Evolutionary conservation across 2,113 vertebrate species (phyloP), one percentile per base, ranked within the genome.

Genomic region (Misgurnus mizolepis): DNA sequence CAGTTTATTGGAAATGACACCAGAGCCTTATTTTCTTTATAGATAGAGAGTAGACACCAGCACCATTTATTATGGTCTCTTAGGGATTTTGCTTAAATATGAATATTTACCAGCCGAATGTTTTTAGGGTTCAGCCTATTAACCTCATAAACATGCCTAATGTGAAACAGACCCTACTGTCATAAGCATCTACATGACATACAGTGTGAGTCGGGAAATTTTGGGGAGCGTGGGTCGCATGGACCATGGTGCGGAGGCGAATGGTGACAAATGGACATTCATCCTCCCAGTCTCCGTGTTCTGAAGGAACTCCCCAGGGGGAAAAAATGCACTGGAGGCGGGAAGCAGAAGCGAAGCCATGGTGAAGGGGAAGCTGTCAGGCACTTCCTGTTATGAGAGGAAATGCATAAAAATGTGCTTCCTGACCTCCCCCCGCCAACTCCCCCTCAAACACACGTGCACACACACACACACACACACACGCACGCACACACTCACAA

Each of bases 371-470:
- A 99, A 98, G 96, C 96, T 97, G 95, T 97, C 95, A 94, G 93
- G 95, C 93, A 96, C 95, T 98, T 99, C 97, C 97, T 99, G 97
- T 99, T 98, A 97, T 99, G 95, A 98, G 95, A 98, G 97, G 97
- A 99, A 97, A 97, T 95, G 93, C 94, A 98, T 96, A 97, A 94
- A 98, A 98, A 98, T 98, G 97, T 98, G 96, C 96, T 98, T 98
- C 96, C 97, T 98, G 97, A 94, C 92, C 91, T 88, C 92, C 93
- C 93, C 67, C 67, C 85, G 80, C 85, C 79, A 79, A 66, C 83
- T 67, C 70, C 80, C 64, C 66, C 53, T 40, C 79, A 58, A 17
- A 7, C 65, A 50, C 67, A 62, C 67, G 41, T 27, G 34, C n/a
- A 27, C 39, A 67, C 62, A 77, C 75, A 66, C 73, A 62, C 72